Base-by-base conservation (phyloP, 2,113 vertebrate species). In the Urocynchramus pylzowi region DNA sequence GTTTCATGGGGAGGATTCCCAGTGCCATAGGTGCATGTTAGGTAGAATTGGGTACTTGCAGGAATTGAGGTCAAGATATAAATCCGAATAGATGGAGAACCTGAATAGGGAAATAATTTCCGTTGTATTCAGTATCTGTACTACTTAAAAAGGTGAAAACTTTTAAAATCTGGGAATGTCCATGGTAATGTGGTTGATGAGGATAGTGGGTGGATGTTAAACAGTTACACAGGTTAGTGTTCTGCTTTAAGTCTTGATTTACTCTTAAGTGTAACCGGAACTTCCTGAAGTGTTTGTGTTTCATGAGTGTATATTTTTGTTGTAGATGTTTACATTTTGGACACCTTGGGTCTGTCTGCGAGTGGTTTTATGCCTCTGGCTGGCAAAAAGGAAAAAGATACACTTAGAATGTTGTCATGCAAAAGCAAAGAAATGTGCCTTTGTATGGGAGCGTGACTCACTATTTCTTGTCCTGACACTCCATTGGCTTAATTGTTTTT, bases 341-440 rank as follows among this genome's bases (percentile, higher is more conserved):
- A 92, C 88, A 81, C 86, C 92, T 80, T 31, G 75, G 54, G 56
- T 92, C 52, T 92, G 88, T 93, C 85, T 94, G 71, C 0, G 13
- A 93, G 79, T 87, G 90, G 95, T 96, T 96, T 96, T 92, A 71
- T 90, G 95, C 90, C 90, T 92, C 95, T 96, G 93, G 96, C 96
- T 97, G 88, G 88, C 56, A 93, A 84, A 63, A 79, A 93, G 88
- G 95, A 94, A 96, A 96, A 94, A 92, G 95, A 97, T 92, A 89
- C 63, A 68, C 88, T 78, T 84, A 56, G 6, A 69, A 67, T 96
- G 93, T 37, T 96, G 92, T 96, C 95, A 96, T 93, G 95, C 93
- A 45, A 92, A 64, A 93, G 93, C 49, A 15, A 95, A 97, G 92
- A 93, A 97, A 30, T 87, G 93, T 92, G 90, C 89, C 93, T 96